phyloP scores from a whole-genome alignment of 2,888 invertebrate species.

The Caenorhabditis angaria region DNA sequence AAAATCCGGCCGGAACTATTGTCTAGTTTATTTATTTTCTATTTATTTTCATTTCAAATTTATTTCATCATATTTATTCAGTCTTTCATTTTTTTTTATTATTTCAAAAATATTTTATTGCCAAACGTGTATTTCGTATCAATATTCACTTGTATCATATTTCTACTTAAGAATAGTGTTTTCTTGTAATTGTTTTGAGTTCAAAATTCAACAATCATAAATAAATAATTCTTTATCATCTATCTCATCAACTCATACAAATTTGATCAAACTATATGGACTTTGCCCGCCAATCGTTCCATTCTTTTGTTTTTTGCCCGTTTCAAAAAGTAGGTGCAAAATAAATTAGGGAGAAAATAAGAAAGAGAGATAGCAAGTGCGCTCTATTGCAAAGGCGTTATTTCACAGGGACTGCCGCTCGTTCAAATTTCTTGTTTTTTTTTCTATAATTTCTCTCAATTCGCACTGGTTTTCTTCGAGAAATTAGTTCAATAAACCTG shows the following conservation, averaged over 20 bases:
- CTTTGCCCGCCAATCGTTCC: too few relatives aligned
- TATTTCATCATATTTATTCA: conserved; percentile 17
- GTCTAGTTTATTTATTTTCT: conserved; percentile 15
- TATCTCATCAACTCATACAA: too few relatives aligned
- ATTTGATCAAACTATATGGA: too few relatives aligned
- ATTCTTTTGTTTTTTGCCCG: too few relatives aligned
- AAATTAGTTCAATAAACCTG: too few relatives aligned
- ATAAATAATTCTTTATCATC: too few relatives aligned
- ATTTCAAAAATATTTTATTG: conserved; percentile 29
- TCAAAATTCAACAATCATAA: too few relatives aligned
- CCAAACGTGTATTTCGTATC: not conserved
- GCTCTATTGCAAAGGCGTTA: not conserved
- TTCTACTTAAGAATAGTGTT: conserved; percentile 36
- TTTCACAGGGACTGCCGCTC: not conserved
- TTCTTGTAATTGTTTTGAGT: not conserved
- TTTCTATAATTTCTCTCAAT: conserved; percentile 3
- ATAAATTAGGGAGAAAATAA: too few relatives aligned
- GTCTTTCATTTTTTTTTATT: conserved; percentile 32
- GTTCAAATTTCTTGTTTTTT: not conserved
- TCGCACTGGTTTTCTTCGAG: too few relatives aligned
- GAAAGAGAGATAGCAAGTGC: not conserved
- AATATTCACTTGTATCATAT: not conserved
- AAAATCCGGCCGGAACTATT: conserved; percentile 59
- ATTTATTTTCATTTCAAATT: conserved; percentile 1
- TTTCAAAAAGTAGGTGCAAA: too few relatives aligned